These are phyloP conservation scores for Atrina japonica DNA, from an alignment of 2,888 invertebrate species.

Conservation along the genomic window DNA sequence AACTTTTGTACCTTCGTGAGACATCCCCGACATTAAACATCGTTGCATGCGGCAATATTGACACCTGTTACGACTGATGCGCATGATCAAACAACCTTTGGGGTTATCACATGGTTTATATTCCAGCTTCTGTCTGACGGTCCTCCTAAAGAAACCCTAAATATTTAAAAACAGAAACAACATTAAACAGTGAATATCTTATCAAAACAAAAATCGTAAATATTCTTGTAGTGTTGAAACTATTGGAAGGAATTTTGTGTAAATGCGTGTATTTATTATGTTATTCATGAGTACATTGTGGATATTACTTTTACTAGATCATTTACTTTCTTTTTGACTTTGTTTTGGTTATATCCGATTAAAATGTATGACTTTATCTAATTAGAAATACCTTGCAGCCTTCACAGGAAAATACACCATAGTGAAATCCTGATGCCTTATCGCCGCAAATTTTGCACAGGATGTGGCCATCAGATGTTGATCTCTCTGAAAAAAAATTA, in stretches of 20 bases:
- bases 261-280: too few relatives aligned
- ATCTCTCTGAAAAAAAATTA: conserved; percentile 57
- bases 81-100: conserved; percentile 74
- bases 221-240: too few relatives aligned
- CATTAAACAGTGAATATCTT: too few relatives aligned
- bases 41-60: conserved; percentile 76
- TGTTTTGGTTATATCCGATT: too few relatives aligned
- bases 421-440: conserved; percentile 77
- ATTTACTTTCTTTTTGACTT: too few relatives aligned
- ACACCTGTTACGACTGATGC: conserved; percentile 74
- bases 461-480: conserved; percentile 69
- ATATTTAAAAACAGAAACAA: conserved; percentile 17
- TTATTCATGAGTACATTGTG: too few relatives aligned
- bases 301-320: too few relatives aligned
- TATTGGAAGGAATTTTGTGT: too few relatives aligned
- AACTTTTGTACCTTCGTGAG: conserved; percentile 75
- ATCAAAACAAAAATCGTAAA: too few relatives aligned
- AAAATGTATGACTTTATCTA: too few relatives aligned
- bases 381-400: conserved; percentile 79
- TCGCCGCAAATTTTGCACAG: conserved; percentile 77
- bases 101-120: conserved; percentile 75
- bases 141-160: conserved; percentile 76
- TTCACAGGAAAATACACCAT: conserved; percentile 78
- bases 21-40: conserved; percentile 74
- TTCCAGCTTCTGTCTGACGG: conserved; percentile 72